These are phyloP conservation scores for Cyanistes caeruleus DNA, from an alignment of 2,113 vertebrate species.

Conservation along the genomic window DNA sequence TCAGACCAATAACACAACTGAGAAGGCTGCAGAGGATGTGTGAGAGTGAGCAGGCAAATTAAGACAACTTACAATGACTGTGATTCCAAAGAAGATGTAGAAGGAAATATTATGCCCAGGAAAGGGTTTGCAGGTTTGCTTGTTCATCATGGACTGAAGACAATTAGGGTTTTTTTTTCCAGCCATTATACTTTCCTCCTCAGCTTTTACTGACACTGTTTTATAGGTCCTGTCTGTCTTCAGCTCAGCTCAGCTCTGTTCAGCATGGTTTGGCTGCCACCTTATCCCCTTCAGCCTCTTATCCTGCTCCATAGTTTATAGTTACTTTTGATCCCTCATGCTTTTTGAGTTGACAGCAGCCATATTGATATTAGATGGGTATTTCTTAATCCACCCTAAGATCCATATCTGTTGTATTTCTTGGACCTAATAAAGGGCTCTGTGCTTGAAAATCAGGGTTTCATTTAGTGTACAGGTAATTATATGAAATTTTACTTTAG, in stretches of 20 bases:
- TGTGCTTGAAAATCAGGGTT: not conserved
- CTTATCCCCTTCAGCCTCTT: not conserved
- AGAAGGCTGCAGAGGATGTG: not conserved
- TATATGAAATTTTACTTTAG: not conserved
- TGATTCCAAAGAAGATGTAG: not conserved
- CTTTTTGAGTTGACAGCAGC: not conserved
- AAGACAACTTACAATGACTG: not conserved
- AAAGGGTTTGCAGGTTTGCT: not conserved
- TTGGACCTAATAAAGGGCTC: not conserved
- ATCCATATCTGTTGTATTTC: not conserved
- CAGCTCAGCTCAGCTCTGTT: not conserved
- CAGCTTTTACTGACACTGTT: not conserved
- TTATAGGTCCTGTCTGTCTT: not conserved
- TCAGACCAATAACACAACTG: not conserved
- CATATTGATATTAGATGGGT: not conserved
- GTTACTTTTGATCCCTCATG: not conserved
- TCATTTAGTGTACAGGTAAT: not conserved
- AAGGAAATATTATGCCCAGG: not conserved
- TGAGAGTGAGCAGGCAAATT: not conserved
- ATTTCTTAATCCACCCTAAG: not conserved
- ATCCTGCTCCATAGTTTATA: not conserved
- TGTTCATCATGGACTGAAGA: not conserved
- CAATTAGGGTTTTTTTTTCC: fast-evolving
- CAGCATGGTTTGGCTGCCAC: not conserved
- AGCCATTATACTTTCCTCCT: not conserved